Percentiles rank a stretch among this genome's conserved stretches.
Conservation (phyloP, 2,888 invertebrate genomes). For the Gortyna flavago region DNA sequence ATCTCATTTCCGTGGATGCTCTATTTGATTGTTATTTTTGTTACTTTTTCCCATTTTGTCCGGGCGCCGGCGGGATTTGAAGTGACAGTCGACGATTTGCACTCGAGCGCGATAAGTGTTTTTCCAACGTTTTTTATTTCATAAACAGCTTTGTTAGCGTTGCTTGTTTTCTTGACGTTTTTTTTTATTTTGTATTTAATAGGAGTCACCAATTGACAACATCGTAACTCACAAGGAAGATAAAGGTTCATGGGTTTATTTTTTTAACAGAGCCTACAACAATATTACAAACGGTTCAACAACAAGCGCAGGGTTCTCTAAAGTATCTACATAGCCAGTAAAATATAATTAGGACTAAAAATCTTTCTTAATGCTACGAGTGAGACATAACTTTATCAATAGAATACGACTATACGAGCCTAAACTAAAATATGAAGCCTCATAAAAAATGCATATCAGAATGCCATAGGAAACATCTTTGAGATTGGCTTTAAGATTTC, state of each 20-base stretch:
- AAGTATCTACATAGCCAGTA: neutral
- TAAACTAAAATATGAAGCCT: neutral
- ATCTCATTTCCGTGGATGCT: constrained; percentile 90
- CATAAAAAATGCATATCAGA: neutral
- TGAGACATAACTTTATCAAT: neutral
- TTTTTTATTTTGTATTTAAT: constrained; percentile 68
- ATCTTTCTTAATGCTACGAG: neutral
- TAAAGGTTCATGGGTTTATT: constrained; percentile 2
- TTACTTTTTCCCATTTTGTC: constrained; percentile 86
- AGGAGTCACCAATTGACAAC: constrained; percentile 58
- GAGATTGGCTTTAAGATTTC: constrained; percentile 17
- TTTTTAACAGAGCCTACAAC: neutral
- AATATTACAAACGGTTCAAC: neutral
- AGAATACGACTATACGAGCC: neutral
- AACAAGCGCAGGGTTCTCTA: neutral
- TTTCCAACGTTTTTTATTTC: constrained; percentile 84
- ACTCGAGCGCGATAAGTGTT: constrained; percentile 89
- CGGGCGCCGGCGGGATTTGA: constrained; percentile 84
- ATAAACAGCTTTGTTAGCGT: constrained; percentile 87
- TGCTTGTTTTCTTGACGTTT: constrained; percentile 76
- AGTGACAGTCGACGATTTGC: constrained; percentile 89
- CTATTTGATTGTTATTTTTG: constrained; percentile 90
- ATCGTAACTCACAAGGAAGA: constrained; percentile 10
- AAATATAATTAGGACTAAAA: neutral
- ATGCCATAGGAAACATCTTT: neutral